Evolutionary conservation across 2,113 vertebrate genomes (phyloP).

Genomic region (Paradoxurus hermaphroditus): DNA sequence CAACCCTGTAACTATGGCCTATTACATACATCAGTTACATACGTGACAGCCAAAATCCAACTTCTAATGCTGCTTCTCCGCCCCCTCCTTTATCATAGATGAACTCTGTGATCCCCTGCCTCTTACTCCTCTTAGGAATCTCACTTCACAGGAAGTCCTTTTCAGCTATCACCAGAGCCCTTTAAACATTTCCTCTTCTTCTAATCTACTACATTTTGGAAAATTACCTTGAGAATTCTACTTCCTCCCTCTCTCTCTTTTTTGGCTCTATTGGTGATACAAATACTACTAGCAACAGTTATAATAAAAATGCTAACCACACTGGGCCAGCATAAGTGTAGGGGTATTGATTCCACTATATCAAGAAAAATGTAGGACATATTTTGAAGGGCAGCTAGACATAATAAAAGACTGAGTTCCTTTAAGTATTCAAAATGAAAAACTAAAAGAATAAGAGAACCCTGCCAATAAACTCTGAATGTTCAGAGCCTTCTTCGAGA

Average conservation of each 20-base stretch:
- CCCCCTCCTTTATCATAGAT: not conserved
- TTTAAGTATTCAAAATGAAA: slow-evolving; percentile 21
- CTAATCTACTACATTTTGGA: not conserved
- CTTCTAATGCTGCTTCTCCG: not conserved
- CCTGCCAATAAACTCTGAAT: not conserved
- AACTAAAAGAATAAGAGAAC: not conserved
- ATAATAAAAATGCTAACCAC: not conserved
- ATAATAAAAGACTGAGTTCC: not conserved
- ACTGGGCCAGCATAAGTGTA: not conserved
- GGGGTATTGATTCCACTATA: not conserved
- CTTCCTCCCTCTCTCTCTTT: not conserved
- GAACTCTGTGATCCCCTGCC: not conserved
- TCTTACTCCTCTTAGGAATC: not conserved
- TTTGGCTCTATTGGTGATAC: not conserved
- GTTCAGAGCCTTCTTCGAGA: not conserved
- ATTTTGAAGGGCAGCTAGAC: not conserved
- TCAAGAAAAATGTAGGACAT: not conserved
- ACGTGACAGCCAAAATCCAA: not conserved
- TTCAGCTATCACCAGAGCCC: not conserved
- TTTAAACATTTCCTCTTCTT: not conserved
- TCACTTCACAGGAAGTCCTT: not conserved
- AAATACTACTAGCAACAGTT: not conserved
- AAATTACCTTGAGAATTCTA: not conserved
- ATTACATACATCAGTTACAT: not conserved
- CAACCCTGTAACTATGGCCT: not conserved